Base-by-base conservation (phyloP, 2,888 invertebrate species). In the Unio delphinus region DNA sequence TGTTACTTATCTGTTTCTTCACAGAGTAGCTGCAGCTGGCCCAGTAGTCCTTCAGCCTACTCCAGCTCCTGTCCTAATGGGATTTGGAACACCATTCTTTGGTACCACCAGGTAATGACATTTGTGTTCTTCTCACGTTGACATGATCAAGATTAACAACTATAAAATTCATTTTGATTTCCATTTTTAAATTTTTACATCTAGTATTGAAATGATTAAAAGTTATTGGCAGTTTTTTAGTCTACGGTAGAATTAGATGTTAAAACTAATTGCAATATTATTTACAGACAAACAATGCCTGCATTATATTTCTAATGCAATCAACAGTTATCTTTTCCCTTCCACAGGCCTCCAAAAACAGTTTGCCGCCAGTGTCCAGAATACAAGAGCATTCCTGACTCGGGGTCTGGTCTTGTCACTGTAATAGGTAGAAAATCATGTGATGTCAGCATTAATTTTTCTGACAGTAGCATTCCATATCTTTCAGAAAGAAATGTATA, bases 321-420 rank as follows among this genome's bases (percentile, higher is more conserved):
- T 3, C 18, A 58, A 11, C n/a, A 20, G 20, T 18, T 65, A 58
- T 64, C 5, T 20, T 23, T 58, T 61, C 26, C n/a, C 23, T n/a
- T 58, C n/a, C 20, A 15, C 65, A 82, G 82, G 61, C 79, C 78
- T 23, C 67, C 75, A 15, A 76, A 72, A 64, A 80, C 82, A 8
- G 76, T 84, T 28, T 88, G 88, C 76, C 74, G 87, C 34, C 87
- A 88, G 75, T 88, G 88, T 69, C 83, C 86, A 7, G 81, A 81
- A 17, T 84, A 84, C 59, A 74, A 67, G 23, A 81, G 77, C 8
- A 77, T 78, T 6, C 61, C 57, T 4, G 56, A 56, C 18, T 28
- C 20, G 7, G 63, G 61, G 34, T 59, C 69, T 23, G 75, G 71
- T n/a, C 54, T 72, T 11, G 23, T 73, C 3, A 68, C 67, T 61